Evolutionary conservation across 1,140 invertebrate genomes (phyloP).

Genomic region (Camponotus vicinus): DNA sequence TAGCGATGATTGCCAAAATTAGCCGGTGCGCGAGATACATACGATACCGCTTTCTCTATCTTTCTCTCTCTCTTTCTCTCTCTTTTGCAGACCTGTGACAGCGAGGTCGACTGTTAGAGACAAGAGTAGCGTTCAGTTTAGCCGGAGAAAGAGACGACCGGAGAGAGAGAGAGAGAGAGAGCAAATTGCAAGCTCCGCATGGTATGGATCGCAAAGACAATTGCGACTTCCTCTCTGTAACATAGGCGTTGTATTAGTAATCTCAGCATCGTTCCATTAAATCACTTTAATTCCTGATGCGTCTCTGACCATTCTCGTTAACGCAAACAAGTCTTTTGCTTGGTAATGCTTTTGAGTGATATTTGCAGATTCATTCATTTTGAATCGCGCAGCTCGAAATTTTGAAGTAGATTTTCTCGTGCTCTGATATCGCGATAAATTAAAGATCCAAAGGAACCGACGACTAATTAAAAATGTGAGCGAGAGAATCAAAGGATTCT

Average conservation of each 20-base stretch:
- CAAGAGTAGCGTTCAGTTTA: background rate
- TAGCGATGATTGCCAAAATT: slow-evolving; percentile 80
- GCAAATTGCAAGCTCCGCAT: slow-evolving; percentile 40
- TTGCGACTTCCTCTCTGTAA: slow-evolving; percentile 76
- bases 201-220: slow-evolving; percentile 74
- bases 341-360: background rate
- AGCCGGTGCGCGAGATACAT: slow-evolving; percentile 69
- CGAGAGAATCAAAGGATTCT: background rate
- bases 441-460: background rate
- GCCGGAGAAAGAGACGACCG: slow-evolving; percentile 37
- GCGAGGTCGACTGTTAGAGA: background rate
- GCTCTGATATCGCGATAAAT: background rate
- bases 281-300: slow-evolving; percentile 41
- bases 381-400: background rate
- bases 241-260: slow-evolving; percentile 57
- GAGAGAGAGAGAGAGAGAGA: slow-evolving; percentile 5
- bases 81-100: slow-evolving; percentile 23
- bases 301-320: background rate
- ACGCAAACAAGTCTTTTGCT: slow-evolving; percentile 9
- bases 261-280: slow-evolving; percentile 8
- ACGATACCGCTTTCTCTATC: slow-evolving; percentile 35
- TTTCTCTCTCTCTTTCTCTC: slow-evolving; percentile 10
- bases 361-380: background rate
- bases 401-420: background rate
- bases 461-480: background rate